phyloP scores from a whole-genome alignment of 2,113 vertebrate species.

The Synchiropus splendidus region DNA sequence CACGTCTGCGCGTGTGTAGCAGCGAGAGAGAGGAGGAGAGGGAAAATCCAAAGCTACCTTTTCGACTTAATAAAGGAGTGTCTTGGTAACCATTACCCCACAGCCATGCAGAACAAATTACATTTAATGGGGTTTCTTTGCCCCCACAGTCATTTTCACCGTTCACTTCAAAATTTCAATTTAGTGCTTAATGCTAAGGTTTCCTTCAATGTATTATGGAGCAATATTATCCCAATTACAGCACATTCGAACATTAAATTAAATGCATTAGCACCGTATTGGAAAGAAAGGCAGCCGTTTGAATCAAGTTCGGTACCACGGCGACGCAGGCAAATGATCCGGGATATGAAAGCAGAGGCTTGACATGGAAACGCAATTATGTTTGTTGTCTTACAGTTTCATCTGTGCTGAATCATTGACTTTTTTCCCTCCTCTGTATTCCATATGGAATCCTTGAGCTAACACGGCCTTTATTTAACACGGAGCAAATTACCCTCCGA shows the following conservation, averaged over 20 bases:
- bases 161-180: conserved; percentile 92
- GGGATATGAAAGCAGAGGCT: conserved; percentile 34
- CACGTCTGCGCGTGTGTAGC: conserved; percentile 8
- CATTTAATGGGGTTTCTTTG: conserved; percentile 90
- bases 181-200: conserved; percentile 84
- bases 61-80: conserved; percentile 82
- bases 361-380: conserved; percentile 38
- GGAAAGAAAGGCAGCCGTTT: conserved; percentile 70
- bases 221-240: conserved; percentile 84
- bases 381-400: conserved; percentile 46
- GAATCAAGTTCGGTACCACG: conserved; percentile 64
- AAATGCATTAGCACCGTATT: conserved; percentile 80
- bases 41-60: conserved; percentile 66
- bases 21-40: conserved; percentile 3
- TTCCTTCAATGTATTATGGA: conserved; percentile 79
- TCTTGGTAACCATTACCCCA: conserved; percentile 79
- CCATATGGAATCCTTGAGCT: conserved; percentile 30
- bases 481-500: conserved; percentile 18
- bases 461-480: conserved; percentile 23
- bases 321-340: conserved; percentile 45
- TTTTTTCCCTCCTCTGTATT: conserved; percentile 24
- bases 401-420: conserved; percentile 31
- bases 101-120: conserved; percentile 97
- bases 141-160: conserved; percentile 82
- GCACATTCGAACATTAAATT: conserved; percentile 77